phyloP scores from a whole-genome alignment of 1,140 invertebrate genomes.

The Drosophila biarmipes region DNA sequence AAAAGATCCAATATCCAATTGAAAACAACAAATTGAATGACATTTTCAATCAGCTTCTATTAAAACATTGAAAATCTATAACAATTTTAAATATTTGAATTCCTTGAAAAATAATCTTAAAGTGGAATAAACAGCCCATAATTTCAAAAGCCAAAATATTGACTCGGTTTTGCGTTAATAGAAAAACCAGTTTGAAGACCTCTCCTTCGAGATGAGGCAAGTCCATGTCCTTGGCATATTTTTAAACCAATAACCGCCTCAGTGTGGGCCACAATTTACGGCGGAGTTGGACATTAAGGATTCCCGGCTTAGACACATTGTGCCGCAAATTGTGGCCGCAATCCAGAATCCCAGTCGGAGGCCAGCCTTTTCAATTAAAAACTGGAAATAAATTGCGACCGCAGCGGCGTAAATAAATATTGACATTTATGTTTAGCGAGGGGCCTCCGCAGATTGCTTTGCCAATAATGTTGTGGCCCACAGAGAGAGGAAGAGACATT shows the following conservation, averaged over 20 bases:
- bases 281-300: conserved; percentile 63
- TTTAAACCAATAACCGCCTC: conserved; percentile 9
- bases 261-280: conserved; percentile 55
- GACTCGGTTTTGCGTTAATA: not conserved
- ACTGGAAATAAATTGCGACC: conserved; percentile 50
- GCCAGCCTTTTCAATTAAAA: conserved; percentile 66
- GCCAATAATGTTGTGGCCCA: conserved; percentile 51
- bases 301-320: conserved; percentile 58
- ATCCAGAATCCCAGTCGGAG: conserved; percentile 35
- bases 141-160: not conserved
- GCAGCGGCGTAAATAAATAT: conserved; percentile 64
- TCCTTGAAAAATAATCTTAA: not conserved
- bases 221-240: conserved; percentile 25
- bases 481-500: conserved; percentile 2
- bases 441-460: conserved; percentile 26
- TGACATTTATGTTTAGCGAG: conserved; percentile 70
- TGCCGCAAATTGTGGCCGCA: conserved; percentile 41
- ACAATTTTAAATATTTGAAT: not conserved
- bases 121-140: not conserved
- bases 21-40: too few relatives aligned
- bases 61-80: too few relatives aligned
- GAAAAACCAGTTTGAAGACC: conserved; percentile 2
- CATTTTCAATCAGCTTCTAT: too few relatives aligned
- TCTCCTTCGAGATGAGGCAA: not conserved
- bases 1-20: too few relatives aligned